Evolutionary conservation across 2,797 vertebrate genomes (phyloP).

Genomic region (Myoxocephalus aenaeus): DNA sequence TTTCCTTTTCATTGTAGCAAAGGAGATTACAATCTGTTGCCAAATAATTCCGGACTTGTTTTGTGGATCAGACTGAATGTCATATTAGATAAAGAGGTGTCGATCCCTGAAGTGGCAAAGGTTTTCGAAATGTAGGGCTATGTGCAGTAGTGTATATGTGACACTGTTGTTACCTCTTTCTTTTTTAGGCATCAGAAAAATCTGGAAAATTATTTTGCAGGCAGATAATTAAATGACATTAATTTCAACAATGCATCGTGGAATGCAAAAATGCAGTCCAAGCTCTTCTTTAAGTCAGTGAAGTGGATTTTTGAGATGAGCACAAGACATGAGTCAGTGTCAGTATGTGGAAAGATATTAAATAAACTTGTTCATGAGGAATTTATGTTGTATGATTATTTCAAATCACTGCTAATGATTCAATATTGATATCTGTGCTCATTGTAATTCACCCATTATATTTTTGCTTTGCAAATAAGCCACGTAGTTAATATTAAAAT

Average conservation of each 20-base stretch:
- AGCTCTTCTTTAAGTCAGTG: background rate
- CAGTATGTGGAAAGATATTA: background rate
- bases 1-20: constrained; percentile 49
- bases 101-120: constrained; percentile 26
- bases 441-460: background rate
- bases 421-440: background rate
- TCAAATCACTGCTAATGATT: background rate
- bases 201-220: background rate
- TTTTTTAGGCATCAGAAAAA: background rate
- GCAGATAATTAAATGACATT: background rate
- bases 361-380: background rate
- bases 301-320: background rate
- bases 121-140: constrained; percentile 14
- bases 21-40: constrained; percentile 58
- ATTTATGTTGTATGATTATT: background rate
- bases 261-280: background rate
- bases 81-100: constrained; percentile 41
- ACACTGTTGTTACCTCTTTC: background rate
- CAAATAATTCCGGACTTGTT: constrained; percentile 54
- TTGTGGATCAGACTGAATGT: constrained; percentile 50
- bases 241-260: background rate
- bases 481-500: background rate
- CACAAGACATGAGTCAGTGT: background rate
- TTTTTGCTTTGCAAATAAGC: background rate
- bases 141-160: background rate